Conservation (phyloP, 1,140 invertebrate genomes). For the Sarcophaga peregrina region DNA sequence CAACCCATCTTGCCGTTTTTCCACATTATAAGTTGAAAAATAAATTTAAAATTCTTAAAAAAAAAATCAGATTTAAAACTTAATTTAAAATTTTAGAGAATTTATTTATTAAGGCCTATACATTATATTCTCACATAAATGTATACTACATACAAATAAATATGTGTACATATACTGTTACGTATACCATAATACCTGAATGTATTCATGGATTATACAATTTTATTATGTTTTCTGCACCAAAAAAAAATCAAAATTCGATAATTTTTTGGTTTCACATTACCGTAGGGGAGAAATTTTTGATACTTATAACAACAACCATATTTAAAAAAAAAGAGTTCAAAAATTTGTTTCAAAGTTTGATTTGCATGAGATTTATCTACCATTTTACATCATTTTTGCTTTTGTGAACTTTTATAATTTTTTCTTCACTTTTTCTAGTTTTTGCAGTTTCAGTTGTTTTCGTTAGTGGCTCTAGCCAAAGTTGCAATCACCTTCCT, state of each 20-base stretch:
- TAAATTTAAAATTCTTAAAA: conserved; percentile 5
- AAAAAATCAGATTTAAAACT: no score
- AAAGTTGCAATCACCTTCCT: background rate
- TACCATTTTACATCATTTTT: conserved; percentile 39
- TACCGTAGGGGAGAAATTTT: conserved; percentile 40
- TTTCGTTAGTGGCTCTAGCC: conserved; percentile 1
- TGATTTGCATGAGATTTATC: conserved; percentile 41
- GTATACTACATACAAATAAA: background rate
- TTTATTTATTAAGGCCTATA: background rate
- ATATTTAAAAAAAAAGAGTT: background rate
- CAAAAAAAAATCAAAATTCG: conserved; percentile 36
- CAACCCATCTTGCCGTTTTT: background rate
- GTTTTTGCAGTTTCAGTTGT: conserved; percentile 16
- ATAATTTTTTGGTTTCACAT: conserved; percentile 38
- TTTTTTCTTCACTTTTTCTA: background rate
- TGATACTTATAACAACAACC: conserved; percentile 30
- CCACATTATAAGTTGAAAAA: background rate
- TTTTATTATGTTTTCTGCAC: conserved; percentile 5
- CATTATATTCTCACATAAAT: background rate
- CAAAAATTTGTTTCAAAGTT: conserved; percentile 34
- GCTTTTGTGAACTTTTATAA: background rate
- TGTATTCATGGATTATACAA: no score
- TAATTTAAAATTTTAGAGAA: background rate
- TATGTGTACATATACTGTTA: no score
- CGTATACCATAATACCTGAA: no score